phyloP scores from a whole-genome alignment of 2,888 invertebrate genomes.

The Orthosia gracilis region DNA sequence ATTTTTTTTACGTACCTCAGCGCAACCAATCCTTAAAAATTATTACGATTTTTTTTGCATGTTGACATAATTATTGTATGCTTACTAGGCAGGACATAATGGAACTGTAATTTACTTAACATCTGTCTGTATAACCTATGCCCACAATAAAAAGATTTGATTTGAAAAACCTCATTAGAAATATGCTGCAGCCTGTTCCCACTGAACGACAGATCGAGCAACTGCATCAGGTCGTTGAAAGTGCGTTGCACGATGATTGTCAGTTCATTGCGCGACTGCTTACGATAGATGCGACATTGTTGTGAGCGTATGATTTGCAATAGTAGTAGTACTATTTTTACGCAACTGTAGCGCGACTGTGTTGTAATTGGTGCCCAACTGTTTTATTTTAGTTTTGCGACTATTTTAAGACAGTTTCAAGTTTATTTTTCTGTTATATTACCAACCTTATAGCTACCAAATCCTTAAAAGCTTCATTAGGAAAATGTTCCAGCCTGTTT shows the following conservation, averaged over 20 bases:
- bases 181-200: conserved; percentile 93
- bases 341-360: too few species aligned
- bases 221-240: conserved; percentile 95
- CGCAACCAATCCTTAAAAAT: conserved; percentile 95
- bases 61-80: too few species aligned
- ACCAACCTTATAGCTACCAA: conserved; percentile 94
- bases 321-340: background rate
- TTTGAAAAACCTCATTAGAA: conserved; percentile 96
- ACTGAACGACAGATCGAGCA: conserved; percentile 94
- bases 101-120: too few species aligned
- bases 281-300: too few species aligned
- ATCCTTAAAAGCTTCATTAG: conserved; percentile 96
- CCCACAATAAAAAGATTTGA: too few species aligned
- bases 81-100: too few species aligned
- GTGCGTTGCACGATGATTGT: conserved; percentile 92
- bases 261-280: conserved; percentile 92
- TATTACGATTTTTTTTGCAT: too few species aligned
- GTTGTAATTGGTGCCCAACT: too few species aligned
- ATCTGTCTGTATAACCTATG: too few species aligned
- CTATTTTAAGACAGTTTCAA: background rate
- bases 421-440: too few species aligned
- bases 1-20: conserved; percentile 86
- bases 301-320: too few species aligned
- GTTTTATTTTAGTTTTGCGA: background rate
- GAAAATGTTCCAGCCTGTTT: conserved; percentile 93